These are phyloP conservation scores for Crossocerus cetratus DNA, from an alignment of 2,888 invertebrate species.

Conservation along the genomic window DNA sequence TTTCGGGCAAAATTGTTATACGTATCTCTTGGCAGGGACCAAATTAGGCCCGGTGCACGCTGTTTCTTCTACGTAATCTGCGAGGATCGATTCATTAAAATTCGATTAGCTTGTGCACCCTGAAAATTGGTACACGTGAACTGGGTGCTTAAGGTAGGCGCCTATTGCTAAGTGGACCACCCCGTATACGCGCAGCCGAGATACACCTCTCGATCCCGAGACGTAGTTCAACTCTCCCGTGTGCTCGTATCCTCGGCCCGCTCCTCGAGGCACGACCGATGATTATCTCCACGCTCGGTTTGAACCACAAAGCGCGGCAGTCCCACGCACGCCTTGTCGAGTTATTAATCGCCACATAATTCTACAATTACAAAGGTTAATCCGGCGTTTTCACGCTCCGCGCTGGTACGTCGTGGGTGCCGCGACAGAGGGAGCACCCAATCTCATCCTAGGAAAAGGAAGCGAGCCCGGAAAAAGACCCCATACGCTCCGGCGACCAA, in stretches of 20 bases:
- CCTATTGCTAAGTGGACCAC: no score
- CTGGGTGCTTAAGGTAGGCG: no score
- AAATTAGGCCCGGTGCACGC: no score
- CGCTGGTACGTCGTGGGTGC: slow-evolving; percentile 53
- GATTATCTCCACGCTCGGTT: slow-evolving; percentile 70
- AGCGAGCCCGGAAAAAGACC: slow-evolving; percentile 24
- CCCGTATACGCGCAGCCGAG: no score
- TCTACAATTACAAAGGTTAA: slow-evolving; percentile 70
- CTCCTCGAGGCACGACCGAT: slow-evolving; percentile 66
- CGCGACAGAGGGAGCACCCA: slow-evolving; percentile 37
- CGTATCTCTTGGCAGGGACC: no score
- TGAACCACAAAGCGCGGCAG: slow-evolving; percentile 67
- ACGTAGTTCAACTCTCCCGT: no score
- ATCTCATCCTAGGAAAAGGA: slow-evolving; percentile 12
- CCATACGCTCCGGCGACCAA: slow-evolving; percentile 44
- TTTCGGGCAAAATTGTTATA: no score
- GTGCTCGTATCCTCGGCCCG: slow-evolving; percentile 51
- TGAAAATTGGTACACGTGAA: no score
- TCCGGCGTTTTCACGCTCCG: slow-evolving; percentile 70
- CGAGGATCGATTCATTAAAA: no score
- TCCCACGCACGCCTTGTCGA: slow-evolving; percentile 69
- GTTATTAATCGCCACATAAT: slow-evolving; percentile 72
- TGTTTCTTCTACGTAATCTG: no score
- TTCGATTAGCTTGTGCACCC: no score
- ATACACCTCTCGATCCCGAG: no score